Evolutionary conservation across 1,140 invertebrate genomes (phyloP), one percentile per base, ranked within the genome.

Genomic region (Theocolax elegans): DNA sequence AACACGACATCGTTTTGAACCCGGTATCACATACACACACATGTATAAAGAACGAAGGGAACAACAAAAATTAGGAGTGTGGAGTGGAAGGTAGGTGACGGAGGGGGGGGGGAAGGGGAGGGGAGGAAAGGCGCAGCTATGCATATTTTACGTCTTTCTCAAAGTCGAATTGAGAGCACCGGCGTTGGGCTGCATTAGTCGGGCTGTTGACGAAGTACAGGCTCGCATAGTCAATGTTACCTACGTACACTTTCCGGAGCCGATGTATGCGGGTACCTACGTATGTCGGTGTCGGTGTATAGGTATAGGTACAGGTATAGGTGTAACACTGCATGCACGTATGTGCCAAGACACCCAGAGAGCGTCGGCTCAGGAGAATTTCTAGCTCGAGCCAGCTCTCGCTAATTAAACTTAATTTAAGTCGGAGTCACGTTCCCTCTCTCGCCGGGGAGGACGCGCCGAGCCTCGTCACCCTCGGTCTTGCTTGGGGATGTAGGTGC

Each of bases 401-500:
- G 48, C 69, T 74, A 74, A 74, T 74, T 74, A 74, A 74, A 72
- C 62, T 74, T 74, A 74, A 74, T 74, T 74, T 69, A 74, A 74
- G 69, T 72, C 66, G 31, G 13, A 72, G 73, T 74, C 69, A 74
- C 73, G 73, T 74, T 71, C 53, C 17, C 60, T 1, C 56, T 59
- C 31, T 40, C 54, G 38, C n/a, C 13, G 27, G 27, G 6, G 31
- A 35, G 31, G 10, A 10, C 4, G 31, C 4, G 31, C 4, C 4
- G 10, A 10, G 10, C 31, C 10, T 35, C 31, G 31, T 35, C 31
- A 35, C 31, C 31, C 31, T 35, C n/a, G n/a, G n/a, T n/a, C n/a
- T n/a, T n/a, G n/a, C n/a, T n/a, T n/a, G n/a, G n/a, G n/a, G n/a
- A n/a, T n/a, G n/a, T n/a, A n/a, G n/a, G n/a, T n/a, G n/a, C n/a